Evolutionary conservation across 1,140 invertebrate genomes (phyloP), one percentile per base, ranked within the genome.

Genomic region (Sarcophaga peregrina): DNA sequence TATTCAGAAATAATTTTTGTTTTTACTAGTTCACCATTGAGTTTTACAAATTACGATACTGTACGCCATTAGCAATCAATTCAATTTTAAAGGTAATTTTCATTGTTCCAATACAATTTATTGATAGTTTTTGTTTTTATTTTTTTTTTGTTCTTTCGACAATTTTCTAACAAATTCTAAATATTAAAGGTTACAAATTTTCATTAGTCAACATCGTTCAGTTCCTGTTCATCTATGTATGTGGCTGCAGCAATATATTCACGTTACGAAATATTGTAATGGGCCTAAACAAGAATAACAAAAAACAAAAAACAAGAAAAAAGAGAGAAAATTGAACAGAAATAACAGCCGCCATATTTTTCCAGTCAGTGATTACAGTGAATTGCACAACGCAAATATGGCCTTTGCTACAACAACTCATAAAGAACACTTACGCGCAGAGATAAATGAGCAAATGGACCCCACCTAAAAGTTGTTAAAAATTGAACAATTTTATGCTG

Each of bases 381-480:
- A 75, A 15, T 75, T 75, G n/a, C 45, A 17, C 46, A 75, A 47
- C 73, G 8, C 4, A 47, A 75, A 75, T 58, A 47, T 75, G 73
- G 17, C n/a, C 73, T 47, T 75, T 75, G 73, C 10, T 15, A 45
- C 46, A 75, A 47, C 73, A 75, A 45, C 73, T 20, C 73, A 75
- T 75, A 75, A 75, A 47, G 73, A 47, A 75, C 45, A 75, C 73
- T 75, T 47, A 75, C 46, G 45, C 9, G 3, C 5, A 75, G 45
- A 47, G 73, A 47, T 75, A 75, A 75, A 75, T 15, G 45, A 47
- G 11, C 73, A 75, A 15, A 72, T 47, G 45, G 73, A 75, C 46
- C 25, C 25, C 45, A 15, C 54, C 54, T 58, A 58, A 58, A 58
- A 58, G 54, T 58, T 58, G 54, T 58, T 58, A 58, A 58, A 58